phyloP scores from a whole-genome alignment of 2,797 vertebrate genomes.

The Pseudochaenichthys georgianus region DNA sequence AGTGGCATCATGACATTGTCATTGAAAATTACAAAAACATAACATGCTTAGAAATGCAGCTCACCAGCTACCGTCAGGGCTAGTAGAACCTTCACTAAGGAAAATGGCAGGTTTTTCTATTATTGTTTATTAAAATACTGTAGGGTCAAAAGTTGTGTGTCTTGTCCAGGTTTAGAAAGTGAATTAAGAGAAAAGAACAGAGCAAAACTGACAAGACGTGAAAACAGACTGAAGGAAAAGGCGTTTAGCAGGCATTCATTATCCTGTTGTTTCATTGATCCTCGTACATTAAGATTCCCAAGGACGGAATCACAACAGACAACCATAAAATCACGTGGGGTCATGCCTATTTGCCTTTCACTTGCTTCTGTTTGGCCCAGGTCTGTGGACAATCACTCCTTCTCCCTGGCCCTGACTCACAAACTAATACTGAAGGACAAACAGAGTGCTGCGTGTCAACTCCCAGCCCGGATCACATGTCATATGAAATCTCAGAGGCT shows the following conservation, averaged over 20 bases:
- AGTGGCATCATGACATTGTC: conserved; percentile 19
- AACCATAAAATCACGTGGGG: conserved; percentile 92
- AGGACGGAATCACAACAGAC: conserved; percentile 92
- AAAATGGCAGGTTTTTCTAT: neutral
- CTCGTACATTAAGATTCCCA: conserved; percentile 91
- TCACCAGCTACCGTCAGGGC: neutral
- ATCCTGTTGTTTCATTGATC: conserved; percentile 89
- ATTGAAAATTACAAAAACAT: conserved; percentile 22
- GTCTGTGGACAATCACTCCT: conserved; percentile 92
- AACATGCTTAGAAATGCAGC: neutral
- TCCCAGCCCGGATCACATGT: conserved; percentile 92
- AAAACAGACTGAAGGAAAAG: conserved; percentile 39
- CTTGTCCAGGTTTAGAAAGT: conserved; percentile 14
- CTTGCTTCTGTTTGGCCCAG: conserved; percentile 93
- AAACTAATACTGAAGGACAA: conserved; percentile 96
- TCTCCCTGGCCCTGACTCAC: conserved; percentile 88
- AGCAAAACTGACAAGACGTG: conserved; percentile 29
- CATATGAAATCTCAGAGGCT: conserved; percentile 91
- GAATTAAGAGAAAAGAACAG: conserved; percentile 34
- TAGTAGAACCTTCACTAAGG: neutral
- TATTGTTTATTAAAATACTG: neutral
- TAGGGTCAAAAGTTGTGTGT: neutral
- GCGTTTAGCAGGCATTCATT: conserved; percentile 83
- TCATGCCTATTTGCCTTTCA: conserved; percentile 93
- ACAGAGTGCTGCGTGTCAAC: conserved; percentile 93